Base-by-base conservation (phyloP, 2,888 invertebrate genomes). In the Epirrita christyi region DNA sequence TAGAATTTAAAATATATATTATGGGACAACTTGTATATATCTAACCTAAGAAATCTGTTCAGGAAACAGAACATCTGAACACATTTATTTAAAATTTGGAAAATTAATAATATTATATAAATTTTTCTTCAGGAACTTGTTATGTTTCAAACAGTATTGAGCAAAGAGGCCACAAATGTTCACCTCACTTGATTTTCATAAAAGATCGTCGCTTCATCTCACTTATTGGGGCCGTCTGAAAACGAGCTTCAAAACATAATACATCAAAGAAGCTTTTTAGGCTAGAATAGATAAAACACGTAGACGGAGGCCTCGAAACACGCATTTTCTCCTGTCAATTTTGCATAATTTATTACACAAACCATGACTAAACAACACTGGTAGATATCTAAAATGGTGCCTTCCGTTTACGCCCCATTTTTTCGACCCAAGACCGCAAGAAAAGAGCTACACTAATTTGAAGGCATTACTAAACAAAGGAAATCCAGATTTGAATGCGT, bases 341-440 rank as follows among this genome's bases (percentile, higher is more conserved):
- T 73, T 61, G 60, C 70, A 68, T 81, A 80, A 81, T 81, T 80
- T 78, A 81, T 81, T 76, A 75, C 66, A 61, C 71, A 76, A 78
- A 79, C 80, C 65, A 77, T 81, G 78, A 81, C 79, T 80, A 61
- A 66, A 76, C 72, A 71, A 61, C 66, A 66, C 55, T 64, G 56
- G 68, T 68, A 21, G 21, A 21, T 21, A 68, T 72, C 71, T 70
- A 63, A 73, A 74, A 72, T 49, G 64, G 59, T 64, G 59, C 59
- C 63, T 67, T 76, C 76, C 68, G 59, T 56, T 61, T 70, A 56
- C 52, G 51, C 62, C 73, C 64, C 47, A 48, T 66, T 51, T n/a
- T 7, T 61, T 64, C 55, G 48, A 40, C 61, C 64, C 57, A 48
- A 54, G 46, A 57, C 62, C 58, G 57, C 52, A 59, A 65, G 63